A percentile compares a stretch with the other conserved stretches of the same genome.
phyloP scores from a whole-genome alignment of 1,140 invertebrate genomes.

The Grapholita molesta region DNA sequence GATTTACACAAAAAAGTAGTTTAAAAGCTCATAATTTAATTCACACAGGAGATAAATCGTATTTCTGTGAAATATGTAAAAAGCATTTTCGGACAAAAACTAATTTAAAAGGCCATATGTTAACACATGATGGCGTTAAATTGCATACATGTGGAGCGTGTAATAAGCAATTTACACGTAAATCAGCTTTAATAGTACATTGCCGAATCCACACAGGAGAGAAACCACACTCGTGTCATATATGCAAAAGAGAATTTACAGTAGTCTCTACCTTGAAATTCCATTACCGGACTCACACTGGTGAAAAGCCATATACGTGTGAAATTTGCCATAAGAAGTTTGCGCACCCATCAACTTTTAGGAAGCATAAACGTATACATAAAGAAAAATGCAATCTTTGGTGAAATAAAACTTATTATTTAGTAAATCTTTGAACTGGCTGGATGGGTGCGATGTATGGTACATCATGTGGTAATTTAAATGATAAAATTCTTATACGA shows the following conservation, averaged over 20 bases:
- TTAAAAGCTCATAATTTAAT: background rate
- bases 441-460: background rate
- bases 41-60: background rate
- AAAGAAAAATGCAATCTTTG: background rate
- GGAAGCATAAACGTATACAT: background rate
- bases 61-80: background rate
- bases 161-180: background rate
- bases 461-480: no score
- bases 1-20: background rate
- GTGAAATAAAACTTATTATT: no score
- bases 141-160: background rate
- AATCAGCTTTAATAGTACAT: background rate
- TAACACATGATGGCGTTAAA: background rate
- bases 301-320: background rate
- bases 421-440: no score
- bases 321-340: background rate
- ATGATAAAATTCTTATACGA: no score
- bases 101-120: slow-evolving; percentile 5
- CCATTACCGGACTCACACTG: background rate
- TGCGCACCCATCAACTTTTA: background rate
- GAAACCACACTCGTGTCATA: background rate
- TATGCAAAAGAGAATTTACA: slow-evolving; percentile 1
- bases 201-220: background rate
- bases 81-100: background rate
- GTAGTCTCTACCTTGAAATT: background rate